Percentiles rank a stretch among this genome's conserved stretches.
These are phyloP conservation scores for Sceliomorpha sp. DNA, from an alignment of 2,888 invertebrate species.

Conservation along the genomic window DNA sequence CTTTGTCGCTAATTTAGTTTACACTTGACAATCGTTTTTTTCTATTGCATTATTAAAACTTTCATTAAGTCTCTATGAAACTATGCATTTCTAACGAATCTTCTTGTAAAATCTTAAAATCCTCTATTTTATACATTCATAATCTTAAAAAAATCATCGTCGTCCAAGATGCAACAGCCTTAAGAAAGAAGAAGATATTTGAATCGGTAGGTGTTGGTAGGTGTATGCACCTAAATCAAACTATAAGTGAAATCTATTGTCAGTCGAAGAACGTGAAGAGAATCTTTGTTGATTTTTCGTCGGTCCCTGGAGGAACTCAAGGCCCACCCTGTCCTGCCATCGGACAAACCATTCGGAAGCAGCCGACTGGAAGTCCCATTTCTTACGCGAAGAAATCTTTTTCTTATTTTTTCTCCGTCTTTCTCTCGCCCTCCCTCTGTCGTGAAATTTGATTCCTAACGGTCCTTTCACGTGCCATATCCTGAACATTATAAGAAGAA, in stretches of 20 bases:
- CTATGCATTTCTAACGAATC: too few species aligned
- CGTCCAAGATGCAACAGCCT: conserved; percentile 15
- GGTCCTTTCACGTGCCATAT: conserved; percentile 17
- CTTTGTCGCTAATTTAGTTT: too few species aligned
- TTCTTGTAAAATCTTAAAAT: too few species aligned
- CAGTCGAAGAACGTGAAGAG: conserved; percentile 27
- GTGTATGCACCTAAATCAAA: conserved; percentile 35
- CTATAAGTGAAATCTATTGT: conserved; percentile 44
- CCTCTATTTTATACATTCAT: too few species aligned
- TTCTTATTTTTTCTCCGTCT: too few species aligned
- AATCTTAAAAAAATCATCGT: background rate
- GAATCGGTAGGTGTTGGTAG: conserved; percentile 35
- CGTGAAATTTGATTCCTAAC: conserved; percentile 48
- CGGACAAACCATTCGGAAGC: conserved; percentile 69
- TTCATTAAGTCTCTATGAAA: too few species aligned
- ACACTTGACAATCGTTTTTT: too few species aligned
- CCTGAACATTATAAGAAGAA: background rate
- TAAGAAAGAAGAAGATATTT: conserved; percentile 17
- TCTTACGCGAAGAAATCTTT: conserved; percentile 38
- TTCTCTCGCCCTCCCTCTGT: too few species aligned
- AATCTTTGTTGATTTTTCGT: conserved; percentile 73
- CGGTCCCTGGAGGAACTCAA: conserved; percentile 58
- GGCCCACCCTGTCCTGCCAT: conserved; percentile 62
- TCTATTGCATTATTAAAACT: too few species aligned
- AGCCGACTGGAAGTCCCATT: conserved; percentile 75